Evolutionary conservation across 2,113 vertebrate species (phyloP).

Genomic region (Pseudopodoces humilis): DNA sequence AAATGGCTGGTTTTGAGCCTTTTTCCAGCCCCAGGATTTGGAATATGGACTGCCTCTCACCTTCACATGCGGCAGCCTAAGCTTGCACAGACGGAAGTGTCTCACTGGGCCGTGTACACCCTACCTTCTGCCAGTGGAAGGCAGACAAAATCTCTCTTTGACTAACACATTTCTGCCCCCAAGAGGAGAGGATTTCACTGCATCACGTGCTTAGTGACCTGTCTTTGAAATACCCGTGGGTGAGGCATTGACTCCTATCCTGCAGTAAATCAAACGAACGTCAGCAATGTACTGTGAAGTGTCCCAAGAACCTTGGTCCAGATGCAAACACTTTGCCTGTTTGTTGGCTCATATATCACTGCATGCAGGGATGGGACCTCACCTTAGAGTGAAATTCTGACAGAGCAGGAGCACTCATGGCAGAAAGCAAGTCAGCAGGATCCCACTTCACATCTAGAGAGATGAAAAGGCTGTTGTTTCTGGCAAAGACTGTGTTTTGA

Average conservation of each 20-base stretch:
- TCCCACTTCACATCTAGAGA: neutral
- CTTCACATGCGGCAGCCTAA: neutral
- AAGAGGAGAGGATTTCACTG: neutral
- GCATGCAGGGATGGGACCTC: neutral
- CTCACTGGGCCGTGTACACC: neutral
- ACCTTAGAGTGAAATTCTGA: neutral
- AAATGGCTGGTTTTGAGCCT: neutral
- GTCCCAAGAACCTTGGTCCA: neutral
- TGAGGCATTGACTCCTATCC: neutral
- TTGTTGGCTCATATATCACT: neutral
- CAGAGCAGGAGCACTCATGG: neutral
- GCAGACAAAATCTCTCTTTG: neutral
- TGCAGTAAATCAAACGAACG: neutral
- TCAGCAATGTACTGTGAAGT: neutral
- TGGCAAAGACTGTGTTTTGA: neutral
- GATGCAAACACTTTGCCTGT: neutral
- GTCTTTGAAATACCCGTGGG: neutral
- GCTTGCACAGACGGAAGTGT: neutral
- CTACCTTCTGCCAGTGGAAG: neutral
- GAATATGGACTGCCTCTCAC: neutral
- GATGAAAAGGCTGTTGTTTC: conserved; percentile 9
- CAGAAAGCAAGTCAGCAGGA: neutral
- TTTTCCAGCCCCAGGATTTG: neutral
- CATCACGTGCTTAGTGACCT: neutral
- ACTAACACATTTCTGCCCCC: accelerated